phyloP scores from a whole-genome alignment of 2,113 vertebrate species.

The Sceloporus undulatus region DNA sequence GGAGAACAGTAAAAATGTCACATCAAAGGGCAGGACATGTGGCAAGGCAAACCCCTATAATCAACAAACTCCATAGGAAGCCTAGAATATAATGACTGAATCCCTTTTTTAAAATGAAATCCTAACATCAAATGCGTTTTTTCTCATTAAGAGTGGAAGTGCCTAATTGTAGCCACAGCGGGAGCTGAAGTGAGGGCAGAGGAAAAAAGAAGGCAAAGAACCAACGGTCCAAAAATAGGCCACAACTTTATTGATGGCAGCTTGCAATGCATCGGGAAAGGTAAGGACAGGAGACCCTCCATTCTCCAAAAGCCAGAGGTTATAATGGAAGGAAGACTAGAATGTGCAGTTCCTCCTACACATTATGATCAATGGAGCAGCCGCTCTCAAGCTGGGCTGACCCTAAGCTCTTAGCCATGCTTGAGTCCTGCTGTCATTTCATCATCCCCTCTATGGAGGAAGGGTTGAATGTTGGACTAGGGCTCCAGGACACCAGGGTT shows the following conservation, averaged over 20 bases:
- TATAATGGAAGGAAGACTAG: neutral
- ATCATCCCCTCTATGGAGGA: too few species aligned
- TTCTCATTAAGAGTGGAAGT: slow-evolving; percentile 21
- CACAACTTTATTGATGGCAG: neutral
- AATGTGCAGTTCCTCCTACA: too few species aligned
- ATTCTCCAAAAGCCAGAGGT: too few species aligned
- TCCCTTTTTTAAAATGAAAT: slow-evolving; percentile 30
- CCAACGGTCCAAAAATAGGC: neutral
- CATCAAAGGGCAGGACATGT: slow-evolving; percentile 34
- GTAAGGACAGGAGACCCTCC: neutral
- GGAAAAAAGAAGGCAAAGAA: neutral
- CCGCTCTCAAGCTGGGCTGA: too few species aligned
- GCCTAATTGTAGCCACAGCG: neutral
- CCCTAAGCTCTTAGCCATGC: too few species aligned
- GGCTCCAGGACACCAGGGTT: too few species aligned
- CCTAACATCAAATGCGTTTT: slow-evolving; percentile 34
- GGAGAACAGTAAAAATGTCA: slow-evolving; percentile 9
- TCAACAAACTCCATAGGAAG: slow-evolving; percentile 30
- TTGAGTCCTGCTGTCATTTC: too few species aligned
- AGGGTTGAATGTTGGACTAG: too few species aligned
- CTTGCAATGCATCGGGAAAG: neutral
- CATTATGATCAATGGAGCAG: too few species aligned
- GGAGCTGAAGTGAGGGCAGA: neutral
- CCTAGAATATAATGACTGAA: slow-evolving; percentile 23
- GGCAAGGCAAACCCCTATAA: slow-evolving; percentile 17